Base-by-base conservation (phyloP, 2,113 vertebrate species). In the Odontophorus gujanensis region DNA sequence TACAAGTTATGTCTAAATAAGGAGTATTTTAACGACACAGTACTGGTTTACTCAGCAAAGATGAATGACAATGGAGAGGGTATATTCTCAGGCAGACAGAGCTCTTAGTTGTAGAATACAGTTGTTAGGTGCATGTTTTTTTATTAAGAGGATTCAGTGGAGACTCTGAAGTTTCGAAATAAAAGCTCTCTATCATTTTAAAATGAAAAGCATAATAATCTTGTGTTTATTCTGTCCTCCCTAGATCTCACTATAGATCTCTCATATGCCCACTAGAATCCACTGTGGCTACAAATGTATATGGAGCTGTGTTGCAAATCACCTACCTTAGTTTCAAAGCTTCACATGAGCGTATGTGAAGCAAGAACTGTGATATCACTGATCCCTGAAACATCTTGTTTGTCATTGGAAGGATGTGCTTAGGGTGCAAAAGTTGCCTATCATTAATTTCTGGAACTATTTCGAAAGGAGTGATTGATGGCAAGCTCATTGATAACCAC, bases 381-480 rank as follows among this genome's bases (percentile, higher is more conserved):
- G 74, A 79, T 58, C 25, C 67, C 48, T 93, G 89, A 74, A 48
- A 76, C 45, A 69, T 61, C 15, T 38, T 79, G 45, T 73, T 92
- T 93, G 71, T 87, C 91, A 77, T 62, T 78, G 69, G 45, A 32
- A 58, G 3, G 1, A 79, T 7, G 7, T 68, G 45, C 61, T 81
- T 73, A 48, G 58, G 69, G 81, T 81, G 36, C 25, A 94, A 28
- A 75, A 77, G 58, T 34, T 76, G 48, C 59, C 78, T 38, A 43
- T 87, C 75, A 77, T 91, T 92, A 87, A 89, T 82, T 89, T 93
- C 87, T 57, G 63, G 81, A 80, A 75, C 71, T 66, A 50, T 89
- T 89, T 95, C 34, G 65, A 69, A 87, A 40, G 32, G 50, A 55
- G 26, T 85, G 91, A 94, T 92, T 85, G 78, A 92, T 95, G 63